Conservation (phyloP, 2,113 vertebrate genomes). For the Serinus canaria region DNA sequence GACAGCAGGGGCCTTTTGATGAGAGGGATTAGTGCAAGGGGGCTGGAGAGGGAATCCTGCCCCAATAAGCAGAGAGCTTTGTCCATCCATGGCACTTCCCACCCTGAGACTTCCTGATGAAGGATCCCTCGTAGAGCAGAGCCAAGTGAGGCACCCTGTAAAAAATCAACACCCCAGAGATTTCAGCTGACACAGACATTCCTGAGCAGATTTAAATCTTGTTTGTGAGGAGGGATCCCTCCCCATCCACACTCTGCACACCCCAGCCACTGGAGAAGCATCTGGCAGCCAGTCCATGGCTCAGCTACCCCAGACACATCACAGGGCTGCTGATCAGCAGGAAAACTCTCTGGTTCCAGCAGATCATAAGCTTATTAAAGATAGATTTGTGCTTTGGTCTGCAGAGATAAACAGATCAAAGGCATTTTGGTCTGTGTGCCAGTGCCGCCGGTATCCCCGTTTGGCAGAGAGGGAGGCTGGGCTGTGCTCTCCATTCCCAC, state of each 20-base stretch:
- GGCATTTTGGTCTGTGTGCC: neutral
- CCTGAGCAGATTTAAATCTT: conserved; percentile 25
- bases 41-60: neutral
- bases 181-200: neutral
- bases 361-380: conserved; percentile 28
- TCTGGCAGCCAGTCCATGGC: accelerated
- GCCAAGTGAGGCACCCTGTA: neutral
- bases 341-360: neutral
- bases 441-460: accelerated
- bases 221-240: neutral
- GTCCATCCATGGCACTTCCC: neutral
- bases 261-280: neutral
- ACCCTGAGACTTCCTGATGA: neutral
- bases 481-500: neutral
- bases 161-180: neutral
- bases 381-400: conserved; percentile 6
- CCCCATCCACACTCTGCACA: accelerated
- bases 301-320: neutral
- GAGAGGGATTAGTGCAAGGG: neutral
- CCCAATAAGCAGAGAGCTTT: neutral
- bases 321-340: neutral
- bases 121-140: neutral
- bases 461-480: neutral
- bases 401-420: conserved; percentile 22
- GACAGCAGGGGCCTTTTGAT: neutral